These are phyloP conservation scores for Melopsittacus undulatus DNA, from an alignment of 2,797 vertebrate species.

Conservation along the genomic window DNA sequence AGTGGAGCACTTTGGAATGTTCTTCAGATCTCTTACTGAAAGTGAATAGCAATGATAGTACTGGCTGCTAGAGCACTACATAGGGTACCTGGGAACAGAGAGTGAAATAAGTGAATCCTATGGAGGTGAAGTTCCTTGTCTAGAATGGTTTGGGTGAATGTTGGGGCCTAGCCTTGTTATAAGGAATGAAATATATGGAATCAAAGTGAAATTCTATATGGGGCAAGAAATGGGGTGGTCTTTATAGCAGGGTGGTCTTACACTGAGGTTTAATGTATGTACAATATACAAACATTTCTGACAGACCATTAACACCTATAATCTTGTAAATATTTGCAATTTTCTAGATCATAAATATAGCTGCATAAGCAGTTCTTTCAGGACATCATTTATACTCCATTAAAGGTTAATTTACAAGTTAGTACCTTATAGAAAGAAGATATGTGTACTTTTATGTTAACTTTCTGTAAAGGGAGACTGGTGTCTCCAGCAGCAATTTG, in stretches of 20 bases:
- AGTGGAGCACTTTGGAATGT: not conserved
- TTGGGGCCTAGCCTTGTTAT: conserved; percentile 74
- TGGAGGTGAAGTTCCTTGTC: conserved; percentile 54
- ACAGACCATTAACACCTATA: conserved; percentile 87
- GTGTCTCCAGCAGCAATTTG: conserved; percentile 82
- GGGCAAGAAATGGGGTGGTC: conserved; percentile 80
- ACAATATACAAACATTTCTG: conserved; percentile 87
- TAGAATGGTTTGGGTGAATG: conserved; percentile 66
- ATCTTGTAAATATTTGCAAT: conserved; percentile 88
- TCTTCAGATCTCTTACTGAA: not conserved
- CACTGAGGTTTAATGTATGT: conserved; percentile 82
- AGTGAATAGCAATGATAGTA: not conserved
- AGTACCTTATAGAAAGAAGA: conserved; percentile 85
- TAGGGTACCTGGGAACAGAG: not conserved
- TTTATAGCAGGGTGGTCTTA: conserved; percentile 83
- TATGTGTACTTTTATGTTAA: conserved; percentile 80
- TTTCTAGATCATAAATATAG: conserved; percentile 86
- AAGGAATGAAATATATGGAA: conserved; percentile 78
- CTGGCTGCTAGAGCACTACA: conserved; percentile 47
- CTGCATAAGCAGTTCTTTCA: conserved; percentile 83
- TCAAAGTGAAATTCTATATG: conserved; percentile 82
- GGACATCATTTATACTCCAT: conserved; percentile 84
- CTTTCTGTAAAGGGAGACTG: conserved; percentile 78
- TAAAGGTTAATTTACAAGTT: conserved; percentile 87
- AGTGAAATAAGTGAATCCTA: conserved; percentile 35